phyloP scores from a whole-genome alignment of 2,888 invertebrate genomes.

The Leuctra nigra region DNA sequence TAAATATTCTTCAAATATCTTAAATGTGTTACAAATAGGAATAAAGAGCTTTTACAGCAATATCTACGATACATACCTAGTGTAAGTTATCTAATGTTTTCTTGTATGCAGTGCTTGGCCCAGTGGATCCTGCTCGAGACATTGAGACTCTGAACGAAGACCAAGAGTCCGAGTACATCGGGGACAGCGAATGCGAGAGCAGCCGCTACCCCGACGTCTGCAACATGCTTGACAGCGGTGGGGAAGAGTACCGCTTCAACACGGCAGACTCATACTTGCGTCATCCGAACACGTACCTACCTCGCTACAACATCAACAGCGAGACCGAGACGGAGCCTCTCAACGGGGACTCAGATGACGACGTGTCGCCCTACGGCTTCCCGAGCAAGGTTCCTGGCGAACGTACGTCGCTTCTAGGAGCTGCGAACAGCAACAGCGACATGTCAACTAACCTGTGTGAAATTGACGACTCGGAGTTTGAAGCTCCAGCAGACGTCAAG shows the following conservation, averaged over 20 bases:
- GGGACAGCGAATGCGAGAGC: constrained; percentile 55
- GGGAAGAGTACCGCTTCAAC: constrained; percentile 48
- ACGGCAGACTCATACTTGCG: constrained; percentile 62
- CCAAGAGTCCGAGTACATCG: constrained; percentile 58
- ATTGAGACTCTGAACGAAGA: constrained; percentile 63
- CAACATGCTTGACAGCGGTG: constrained; percentile 57
- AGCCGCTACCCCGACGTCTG: constrained; percentile 46
- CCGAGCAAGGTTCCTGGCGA: constrained; percentile 48
- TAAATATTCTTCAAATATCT: too few relatives aligned
- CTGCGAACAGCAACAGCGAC: constrained; percentile 71
- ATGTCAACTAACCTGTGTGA: constrained; percentile 84
- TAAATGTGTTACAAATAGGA: too few relatives aligned
- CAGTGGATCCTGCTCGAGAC: constrained; percentile 55
- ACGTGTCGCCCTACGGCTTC: constrained; percentile 46
- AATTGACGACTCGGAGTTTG: constrained; percentile 77
- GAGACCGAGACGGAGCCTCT: constrained; percentile 35
- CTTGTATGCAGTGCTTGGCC: constrained; percentile 46
- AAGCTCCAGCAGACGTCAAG: constrained; percentile 44
- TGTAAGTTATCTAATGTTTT: too few relatives aligned
- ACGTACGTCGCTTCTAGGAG: constrained; percentile 66
- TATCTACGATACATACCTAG: too few relatives aligned
- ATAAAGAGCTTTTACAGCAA: too few relatives aligned
- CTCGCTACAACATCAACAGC: constrained; percentile 47
- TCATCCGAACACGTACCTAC: constrained; percentile 79
- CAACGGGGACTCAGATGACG: constrained; percentile 20